phyloP scores from a whole-genome alignment of 1,140 invertebrate species.

The Drosophila kanapiae region DNA sequence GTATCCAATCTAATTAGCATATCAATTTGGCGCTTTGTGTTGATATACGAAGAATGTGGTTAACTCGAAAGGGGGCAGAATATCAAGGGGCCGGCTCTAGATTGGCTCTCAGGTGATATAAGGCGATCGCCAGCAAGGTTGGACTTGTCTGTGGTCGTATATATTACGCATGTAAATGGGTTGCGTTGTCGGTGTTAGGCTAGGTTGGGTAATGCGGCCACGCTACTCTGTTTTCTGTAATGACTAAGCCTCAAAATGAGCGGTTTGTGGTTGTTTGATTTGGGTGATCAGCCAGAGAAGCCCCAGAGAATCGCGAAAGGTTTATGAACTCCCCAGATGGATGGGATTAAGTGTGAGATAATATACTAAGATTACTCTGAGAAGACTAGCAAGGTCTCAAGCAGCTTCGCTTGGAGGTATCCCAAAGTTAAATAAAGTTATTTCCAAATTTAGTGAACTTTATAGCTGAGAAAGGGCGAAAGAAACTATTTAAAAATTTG shows the following conservation, averaged over 20 bases:
- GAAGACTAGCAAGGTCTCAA: too few relatives aligned
- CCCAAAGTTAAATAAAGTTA: too few relatives aligned
- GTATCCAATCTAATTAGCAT: conserved; percentile 58
- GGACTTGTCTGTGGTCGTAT: conserved; percentile 18
- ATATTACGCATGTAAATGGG: conserved; percentile 47
- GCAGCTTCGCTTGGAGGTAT: too few relatives aligned
- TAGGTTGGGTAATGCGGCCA: conserved; percentile 41
- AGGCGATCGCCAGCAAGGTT: conserved; percentile 31
- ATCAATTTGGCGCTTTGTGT: conserved; percentile 41
- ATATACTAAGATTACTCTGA: not conserved
- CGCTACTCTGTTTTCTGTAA: conserved; percentile 18
- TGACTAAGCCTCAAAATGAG: conserved; percentile 29
- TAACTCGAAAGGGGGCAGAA: conserved; percentile 33
- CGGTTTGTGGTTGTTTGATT: conserved; percentile 8
- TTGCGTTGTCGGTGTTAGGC: conserved; percentile 46
- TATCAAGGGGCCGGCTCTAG: conserved; percentile 26
- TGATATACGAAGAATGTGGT: conserved; percentile 37
- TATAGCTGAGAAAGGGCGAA: too few relatives aligned
- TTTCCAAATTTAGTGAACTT: too few relatives aligned
- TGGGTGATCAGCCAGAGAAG: conserved; percentile 19
- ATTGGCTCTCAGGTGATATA: conserved; percentile 22
- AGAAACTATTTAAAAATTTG: too few relatives aligned
- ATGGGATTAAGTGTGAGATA: not conserved
- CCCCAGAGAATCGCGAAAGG: conserved; percentile 6
- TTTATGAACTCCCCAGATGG: conserved; percentile 19